phyloP scores from a whole-genome alignment of 2,888 invertebrate genomes.

The Bugulina stolonifera region DNA sequence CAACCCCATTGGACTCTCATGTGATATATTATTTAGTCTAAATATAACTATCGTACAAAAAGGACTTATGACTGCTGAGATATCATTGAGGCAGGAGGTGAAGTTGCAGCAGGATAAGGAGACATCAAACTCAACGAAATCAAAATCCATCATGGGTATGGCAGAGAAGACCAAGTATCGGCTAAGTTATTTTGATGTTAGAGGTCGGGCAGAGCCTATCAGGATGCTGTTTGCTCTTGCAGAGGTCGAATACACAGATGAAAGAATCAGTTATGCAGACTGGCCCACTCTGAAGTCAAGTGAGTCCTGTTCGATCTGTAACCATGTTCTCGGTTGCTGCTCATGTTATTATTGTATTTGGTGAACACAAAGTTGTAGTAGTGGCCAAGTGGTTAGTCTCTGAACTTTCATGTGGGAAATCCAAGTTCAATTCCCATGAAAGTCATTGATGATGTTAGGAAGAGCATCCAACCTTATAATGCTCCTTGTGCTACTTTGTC shows the following conservation, averaged over 20 bases:
- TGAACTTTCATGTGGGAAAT: no score
- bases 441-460: no score
- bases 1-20: no score
- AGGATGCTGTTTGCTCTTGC: slow-evolving; percentile 18
- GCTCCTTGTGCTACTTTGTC: no score
- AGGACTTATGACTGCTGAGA: slow-evolving; percentile 16
- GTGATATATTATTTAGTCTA: no score
- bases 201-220: slow-evolving; percentile 19
- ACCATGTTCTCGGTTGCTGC: no score
- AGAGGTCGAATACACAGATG: neutral
- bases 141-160: slow-evolving; percentile 1
- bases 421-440: no score
- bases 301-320: neutral
- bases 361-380: no score
- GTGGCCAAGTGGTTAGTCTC: no score
- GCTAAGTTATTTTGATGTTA: neutral
- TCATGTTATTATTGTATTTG: no score
- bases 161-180: slow-evolving; percentile 10
- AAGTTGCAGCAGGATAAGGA: neutral
- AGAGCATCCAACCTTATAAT: no score
- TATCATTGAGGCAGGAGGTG: slow-evolving; percentile 14
- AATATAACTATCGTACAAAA: no score
- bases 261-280: neutral
- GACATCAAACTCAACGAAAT: neutral
- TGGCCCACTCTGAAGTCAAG: slow-evolving; percentile 8